A percentile compares a stretch with the other conserved stretches of the same genome.
phyloP scores from a whole-genome alignment of 2,888 invertebrate species.

The Schizotus pectinicornis region DNA sequence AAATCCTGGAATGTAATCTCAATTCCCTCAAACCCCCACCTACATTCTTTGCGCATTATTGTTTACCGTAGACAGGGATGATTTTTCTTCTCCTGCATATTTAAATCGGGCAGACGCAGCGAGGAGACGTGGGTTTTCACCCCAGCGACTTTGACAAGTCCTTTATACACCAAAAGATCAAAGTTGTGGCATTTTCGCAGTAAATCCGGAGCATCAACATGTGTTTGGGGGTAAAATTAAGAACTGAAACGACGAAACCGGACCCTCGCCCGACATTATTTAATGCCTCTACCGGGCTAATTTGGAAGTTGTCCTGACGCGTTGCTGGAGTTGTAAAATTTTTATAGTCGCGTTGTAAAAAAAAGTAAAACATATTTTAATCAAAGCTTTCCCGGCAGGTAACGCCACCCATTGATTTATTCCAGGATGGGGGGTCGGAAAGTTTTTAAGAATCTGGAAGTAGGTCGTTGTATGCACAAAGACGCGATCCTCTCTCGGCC shows the following conservation, averaged over 20 bases:
- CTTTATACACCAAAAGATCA: no score
- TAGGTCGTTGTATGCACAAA: slow-evolving; percentile 37
- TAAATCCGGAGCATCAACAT: no score
- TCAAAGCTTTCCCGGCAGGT: neutral
- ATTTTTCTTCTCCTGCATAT: no score
- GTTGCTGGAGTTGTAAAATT: neutral
- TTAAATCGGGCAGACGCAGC: no score
- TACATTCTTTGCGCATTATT: slow-evolving; percentile 10
- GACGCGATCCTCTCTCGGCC: slow-evolving; percentile 37
- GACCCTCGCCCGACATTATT: no score
- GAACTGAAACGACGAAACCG: no score
- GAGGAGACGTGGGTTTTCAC: no score
- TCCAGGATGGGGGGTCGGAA: slow-evolving; percentile 11
- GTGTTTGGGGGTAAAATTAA: no score
- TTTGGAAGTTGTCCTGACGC: no score
- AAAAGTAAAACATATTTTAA: slow-evolving; percentile 7
- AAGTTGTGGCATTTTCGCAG: no score
- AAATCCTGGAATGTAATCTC: slow-evolving; percentile 28
- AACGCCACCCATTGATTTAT: slow-evolving; percentile 14
- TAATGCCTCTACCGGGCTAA: no score
- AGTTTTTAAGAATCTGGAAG: neutral
- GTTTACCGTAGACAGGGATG: neutral
- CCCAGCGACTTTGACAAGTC: no score
- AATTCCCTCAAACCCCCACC: slow-evolving; percentile 19
- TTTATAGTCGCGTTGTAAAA: slow-evolving; percentile 2